Evolutionary conservation across 2,113 vertebrate species (phyloP).

Genomic region (Lanius ludovicianus): DNA sequence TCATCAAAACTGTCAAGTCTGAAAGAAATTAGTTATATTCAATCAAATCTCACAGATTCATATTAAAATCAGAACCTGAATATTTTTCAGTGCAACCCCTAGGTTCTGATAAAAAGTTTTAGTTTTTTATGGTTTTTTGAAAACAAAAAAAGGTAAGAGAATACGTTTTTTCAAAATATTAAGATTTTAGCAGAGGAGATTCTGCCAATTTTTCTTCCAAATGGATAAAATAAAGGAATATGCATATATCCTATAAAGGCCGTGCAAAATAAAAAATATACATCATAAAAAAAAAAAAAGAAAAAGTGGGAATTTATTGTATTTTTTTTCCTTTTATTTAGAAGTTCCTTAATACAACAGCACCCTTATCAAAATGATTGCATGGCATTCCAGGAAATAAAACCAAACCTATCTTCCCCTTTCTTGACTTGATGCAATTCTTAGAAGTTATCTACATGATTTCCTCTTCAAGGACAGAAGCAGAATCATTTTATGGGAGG

Average conservation of each 20-base stretch:
- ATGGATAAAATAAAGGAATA: neutral
- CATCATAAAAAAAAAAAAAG: too few species aligned
- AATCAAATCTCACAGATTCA: neutral
- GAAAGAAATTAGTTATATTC: neutral
- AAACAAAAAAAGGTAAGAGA: accelerated
- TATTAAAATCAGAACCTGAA: neutral
- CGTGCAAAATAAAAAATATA: neutral
- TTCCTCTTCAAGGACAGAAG: neutral
- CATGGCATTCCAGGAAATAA: neutral
- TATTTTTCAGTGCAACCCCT: neutral
- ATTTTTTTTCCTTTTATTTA: neutral
- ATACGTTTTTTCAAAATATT: neutral
- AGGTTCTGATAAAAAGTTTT: neutral
- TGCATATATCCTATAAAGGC: neutral
- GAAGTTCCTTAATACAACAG: neutral
- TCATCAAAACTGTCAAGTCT: neutral
- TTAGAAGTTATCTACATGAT: neutral
- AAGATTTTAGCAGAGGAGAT: neutral
- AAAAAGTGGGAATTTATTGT: accelerated
- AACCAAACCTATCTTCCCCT: neutral
- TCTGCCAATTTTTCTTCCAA: neutral
- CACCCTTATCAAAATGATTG: neutral
- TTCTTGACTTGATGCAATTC: neutral
- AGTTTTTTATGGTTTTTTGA: neutral
- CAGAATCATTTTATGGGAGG: neutral